Base-by-base conservation (phyloP, 2,797 vertebrate genomes). In the Phoebastria nigripes region DNA sequence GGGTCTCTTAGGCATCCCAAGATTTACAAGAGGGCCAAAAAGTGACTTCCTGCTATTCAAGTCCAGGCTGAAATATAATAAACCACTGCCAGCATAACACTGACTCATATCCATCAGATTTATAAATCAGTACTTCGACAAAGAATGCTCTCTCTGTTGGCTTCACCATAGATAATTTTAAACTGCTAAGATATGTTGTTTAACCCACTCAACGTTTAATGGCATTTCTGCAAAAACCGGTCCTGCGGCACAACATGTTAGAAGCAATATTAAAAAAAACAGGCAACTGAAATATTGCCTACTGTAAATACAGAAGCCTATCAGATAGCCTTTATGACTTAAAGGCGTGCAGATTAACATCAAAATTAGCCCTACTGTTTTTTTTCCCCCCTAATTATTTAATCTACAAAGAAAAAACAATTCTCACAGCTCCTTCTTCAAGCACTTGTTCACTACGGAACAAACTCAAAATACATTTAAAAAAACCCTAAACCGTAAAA, bases 11-110 rank as follows among this genome's bases (percentile, higher is more conserved):
- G 84, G 89, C 94, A 96, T 94, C 96, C 63, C 91, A 82, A 82
- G 94, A 89, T 85, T 89, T 95, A 94, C 84, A 93, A 73, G 87
- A 93, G 87, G 82, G 95, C 89, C 94, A 96, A 83, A 82, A 95
- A 95, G 91, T 74, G 87, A 96, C 92, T 97, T 97, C 96, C 96
- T 96, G 94, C 94, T 89, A 96, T 97, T 97, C 92, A 97, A 92
- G 84, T 74, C 46, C 63, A 91, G 84, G 79, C 92, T 94, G 89
- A 91, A 96, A 91, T 87, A 82, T 92, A 95, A 96, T 87, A 95
- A 96, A 95, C 52, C 55, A 71, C 82, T 95, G 94, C 96, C 94
- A 97, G 89, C 94, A 65, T 71, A 96, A 95, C 91, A 92, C 94
- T 96, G 96, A 96, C 96, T 97, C 96, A 95, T 77, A 94, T 91